These are phyloP conservation scores for Pollachius pollachius DNA, from an alignment of 2,113 vertebrate genomes.

Conservation along the genomic window DNA sequence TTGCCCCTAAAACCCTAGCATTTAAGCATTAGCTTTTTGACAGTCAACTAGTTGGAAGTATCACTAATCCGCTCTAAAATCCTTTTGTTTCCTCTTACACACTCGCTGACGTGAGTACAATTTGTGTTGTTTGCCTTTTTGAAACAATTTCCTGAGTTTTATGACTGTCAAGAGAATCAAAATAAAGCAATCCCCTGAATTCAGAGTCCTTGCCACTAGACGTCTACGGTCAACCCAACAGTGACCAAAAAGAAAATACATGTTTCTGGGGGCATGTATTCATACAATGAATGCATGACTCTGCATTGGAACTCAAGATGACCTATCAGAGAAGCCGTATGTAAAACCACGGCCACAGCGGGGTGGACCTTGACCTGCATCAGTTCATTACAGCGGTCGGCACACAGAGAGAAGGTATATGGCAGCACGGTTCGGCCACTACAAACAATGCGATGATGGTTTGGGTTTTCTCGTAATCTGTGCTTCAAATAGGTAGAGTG, in stretches of 20 bases:
- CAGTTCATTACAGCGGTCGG: too few relatives aligned
- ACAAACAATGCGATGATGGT: slow-evolving; percentile 11
- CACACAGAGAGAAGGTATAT: neutral
- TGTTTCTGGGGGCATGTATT: too few relatives aligned
- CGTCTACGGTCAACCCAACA: too few relatives aligned
- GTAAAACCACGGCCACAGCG: too few relatives aligned
- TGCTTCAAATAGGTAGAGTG: slow-evolving; percentile 43
- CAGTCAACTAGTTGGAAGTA: slow-evolving; percentile 28
- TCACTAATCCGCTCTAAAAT: neutral
- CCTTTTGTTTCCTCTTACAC: slow-evolving; percentile 32
- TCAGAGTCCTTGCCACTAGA: neutral
- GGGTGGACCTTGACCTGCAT: too few relatives aligned
- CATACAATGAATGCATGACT: too few relatives aligned
- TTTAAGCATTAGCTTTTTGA: slow-evolving; percentile 13
- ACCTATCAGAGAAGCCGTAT: too few relatives aligned
- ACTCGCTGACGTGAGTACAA: slow-evolving; percentile 58
- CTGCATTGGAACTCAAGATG: too few relatives aligned
- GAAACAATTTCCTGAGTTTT: slow-evolving; percentile 70
- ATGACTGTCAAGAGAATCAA: slow-evolving; percentile 56
- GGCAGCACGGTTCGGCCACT: slow-evolving; percentile 17
- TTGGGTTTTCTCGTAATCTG: slow-evolving; percentile 24
- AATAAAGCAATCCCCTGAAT: neutral
- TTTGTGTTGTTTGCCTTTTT: slow-evolving; percentile 39
- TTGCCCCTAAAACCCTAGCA: slow-evolving; percentile 36
- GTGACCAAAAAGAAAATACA: too few relatives aligned